Evolutionary conservation across 2,113 vertebrate genomes (phyloP).

Genomic region (Rhabdomys dilectus): DNA sequence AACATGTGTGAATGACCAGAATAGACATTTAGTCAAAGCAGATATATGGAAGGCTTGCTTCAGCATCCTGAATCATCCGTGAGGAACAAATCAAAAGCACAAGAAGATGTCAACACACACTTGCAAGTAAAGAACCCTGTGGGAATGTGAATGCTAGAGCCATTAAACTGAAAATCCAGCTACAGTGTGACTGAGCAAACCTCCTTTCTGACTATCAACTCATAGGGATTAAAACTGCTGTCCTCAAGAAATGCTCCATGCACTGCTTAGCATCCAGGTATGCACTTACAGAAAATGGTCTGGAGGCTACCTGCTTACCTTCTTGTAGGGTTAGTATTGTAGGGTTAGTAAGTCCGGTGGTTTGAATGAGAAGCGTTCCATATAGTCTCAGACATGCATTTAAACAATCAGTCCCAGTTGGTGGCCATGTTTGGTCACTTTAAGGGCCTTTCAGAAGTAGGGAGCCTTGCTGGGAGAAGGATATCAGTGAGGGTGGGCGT

Average conservation of each 20-base stretch:
- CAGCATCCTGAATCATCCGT: not conserved
- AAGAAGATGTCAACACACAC: not conserved
- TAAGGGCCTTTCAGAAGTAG: not conserved
- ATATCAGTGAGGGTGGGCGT: not conserved
- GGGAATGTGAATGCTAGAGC: not conserved
- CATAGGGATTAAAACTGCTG: not conserved
- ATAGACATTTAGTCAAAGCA: not conserved
- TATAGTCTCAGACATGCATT: not conserved
- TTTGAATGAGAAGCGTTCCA: not conserved
- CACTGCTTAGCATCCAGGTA: not conserved
- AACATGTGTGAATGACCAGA: not conserved
- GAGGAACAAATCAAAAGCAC: not conserved
- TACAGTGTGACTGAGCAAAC: not conserved
- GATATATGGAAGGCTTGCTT: not conserved
- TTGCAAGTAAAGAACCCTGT: not conserved
- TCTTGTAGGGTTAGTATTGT: not conserved
- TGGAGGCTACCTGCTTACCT: not conserved
- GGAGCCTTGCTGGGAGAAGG: not conserved
- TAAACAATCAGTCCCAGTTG: not conserved
- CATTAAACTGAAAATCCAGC: not conserved
- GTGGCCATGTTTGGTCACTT: not conserved
- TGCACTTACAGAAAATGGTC: not conserved
- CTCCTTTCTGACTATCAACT: not conserved
- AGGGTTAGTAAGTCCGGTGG: not conserved
- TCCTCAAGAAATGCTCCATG: not conserved